Evolutionary conservation across 2,797 vertebrate species (phyloP).

Genomic region (Decapterus maruadsi): DNA sequence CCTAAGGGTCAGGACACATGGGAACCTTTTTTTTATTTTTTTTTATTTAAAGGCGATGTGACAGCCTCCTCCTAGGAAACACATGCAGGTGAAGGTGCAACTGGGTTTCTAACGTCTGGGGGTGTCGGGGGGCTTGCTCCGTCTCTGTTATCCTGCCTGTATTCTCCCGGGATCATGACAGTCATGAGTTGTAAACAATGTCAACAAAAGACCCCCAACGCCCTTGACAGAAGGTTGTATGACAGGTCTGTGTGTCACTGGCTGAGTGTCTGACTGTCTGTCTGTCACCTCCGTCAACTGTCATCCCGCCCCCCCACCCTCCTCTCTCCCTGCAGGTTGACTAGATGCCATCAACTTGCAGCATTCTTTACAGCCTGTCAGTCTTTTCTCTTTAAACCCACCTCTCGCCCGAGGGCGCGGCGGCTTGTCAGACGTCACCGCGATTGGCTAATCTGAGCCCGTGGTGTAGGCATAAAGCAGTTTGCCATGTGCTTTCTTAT

Average conservation of each 20-base stretch:
- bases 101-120: neutral
- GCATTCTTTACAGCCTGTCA: slow-evolving; percentile 61
- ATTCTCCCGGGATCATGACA: neutral
- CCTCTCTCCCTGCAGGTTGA: slow-evolving; percentile 33
- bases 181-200: slow-evolving; percentile 39
- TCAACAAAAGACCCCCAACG: slow-evolving; percentile 31
- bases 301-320: slow-evolving; percentile 24
- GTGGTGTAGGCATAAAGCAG: slow-evolving; percentile 27
- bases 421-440: slow-evolving; percentile 56
- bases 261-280: slow-evolving; percentile 38
- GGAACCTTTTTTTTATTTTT: slow-evolving; percentile 32
- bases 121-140: neutral
- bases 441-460: slow-evolving; percentile 72
- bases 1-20: slow-evolving; percentile 58
- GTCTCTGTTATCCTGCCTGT: no score
- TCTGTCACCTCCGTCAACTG: slow-evolving; percentile 62
- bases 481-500: neutral
- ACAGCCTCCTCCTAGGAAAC: neutral
- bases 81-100: neutral
- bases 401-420: slow-evolving; percentile 45
- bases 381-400: slow-evolving; percentile 56
- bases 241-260: slow-evolving; percentile 63
- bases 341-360: slow-evolving; percentile 56
- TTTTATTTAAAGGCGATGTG: neutral
- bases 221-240: slow-evolving; percentile 73